Conservation (phyloP, 1,140 invertebrate genomes). For the Rhagoletis pomonella region DNA sequence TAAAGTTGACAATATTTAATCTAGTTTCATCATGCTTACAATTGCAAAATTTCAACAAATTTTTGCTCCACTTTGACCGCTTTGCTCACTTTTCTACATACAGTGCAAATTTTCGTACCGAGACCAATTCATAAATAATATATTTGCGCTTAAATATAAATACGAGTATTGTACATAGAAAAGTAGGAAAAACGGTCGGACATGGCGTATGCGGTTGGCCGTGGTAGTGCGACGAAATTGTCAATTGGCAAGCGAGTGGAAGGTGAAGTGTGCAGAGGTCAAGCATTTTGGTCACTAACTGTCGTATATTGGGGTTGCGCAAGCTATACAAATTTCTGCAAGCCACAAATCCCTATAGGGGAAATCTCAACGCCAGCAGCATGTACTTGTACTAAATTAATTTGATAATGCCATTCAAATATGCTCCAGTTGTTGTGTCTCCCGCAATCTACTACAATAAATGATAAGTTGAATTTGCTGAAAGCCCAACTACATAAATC, state of each 20-base stretch:
- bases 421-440: slow-evolving; percentile 30
- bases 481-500: too few species aligned
- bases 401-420: slow-evolving; percentile 50
- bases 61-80: background rate
- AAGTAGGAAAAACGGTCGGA: background rate
- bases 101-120: background rate
- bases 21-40: background rate
- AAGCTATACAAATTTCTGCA: background rate
- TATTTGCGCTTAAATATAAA: background rate
- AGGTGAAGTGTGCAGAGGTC: background rate
- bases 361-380: slow-evolving; percentile 17
- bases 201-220: background rate
- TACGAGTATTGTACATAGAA: too few species aligned
- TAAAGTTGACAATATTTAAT: slow-evolving; percentile 9
- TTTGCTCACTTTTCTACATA: background rate
- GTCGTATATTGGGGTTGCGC: background rate
- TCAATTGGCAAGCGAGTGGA: background rate
- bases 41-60: background rate
- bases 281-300: slow-evolving; percentile 10
- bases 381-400: slow-evolving; percentile 41
- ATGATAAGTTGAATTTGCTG: background rate
- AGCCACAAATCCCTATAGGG: slow-evolving; percentile 5
- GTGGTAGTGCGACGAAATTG: background rate
- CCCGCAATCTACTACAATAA: background rate
- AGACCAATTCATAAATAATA: slow-evolving; percentile 42